Conservation (phyloP, 2,888 invertebrate species). For the Polyploca ridens region DNA sequence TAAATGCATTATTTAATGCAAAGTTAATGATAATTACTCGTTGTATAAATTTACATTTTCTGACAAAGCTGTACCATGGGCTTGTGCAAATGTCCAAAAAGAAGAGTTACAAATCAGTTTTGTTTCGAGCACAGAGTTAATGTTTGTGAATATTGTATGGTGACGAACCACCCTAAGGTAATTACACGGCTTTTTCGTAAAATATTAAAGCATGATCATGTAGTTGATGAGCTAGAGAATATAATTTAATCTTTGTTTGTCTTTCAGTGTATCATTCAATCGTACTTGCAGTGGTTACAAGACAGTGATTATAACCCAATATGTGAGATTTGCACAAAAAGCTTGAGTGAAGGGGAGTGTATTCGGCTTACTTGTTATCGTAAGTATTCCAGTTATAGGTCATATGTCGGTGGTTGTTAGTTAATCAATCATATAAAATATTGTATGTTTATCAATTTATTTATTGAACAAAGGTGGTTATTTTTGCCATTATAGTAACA, state of each 20-base stretch:
- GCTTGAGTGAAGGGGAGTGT: constrained; percentile 92
- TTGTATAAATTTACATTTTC: constrained; percentile 20
- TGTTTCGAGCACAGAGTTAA: constrained; percentile 99
- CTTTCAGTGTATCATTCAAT: constrained; percentile 98
- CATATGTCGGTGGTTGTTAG: neutral
- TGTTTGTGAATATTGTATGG: constrained; percentile 99
- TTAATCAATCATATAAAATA: neutral
- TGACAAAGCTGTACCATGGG: constrained; percentile 88
- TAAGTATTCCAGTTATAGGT: constrained; percentile 77
- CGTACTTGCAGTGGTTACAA: constrained; percentile 98
- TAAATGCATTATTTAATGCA: constrained; percentile 13
- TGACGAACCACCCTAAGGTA: constrained; percentile 98
- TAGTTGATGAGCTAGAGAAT: neutral
- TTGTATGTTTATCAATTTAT: too few relatives aligned
- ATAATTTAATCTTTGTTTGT: neutral
- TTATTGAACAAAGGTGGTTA: too few relatives aligned
- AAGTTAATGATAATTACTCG: constrained; percentile 19
- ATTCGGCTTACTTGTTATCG: constrained; percentile 97
- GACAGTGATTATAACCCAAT: constrained; percentile 98
- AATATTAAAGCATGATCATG: neutral
- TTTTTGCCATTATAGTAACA: too few relatives aligned
- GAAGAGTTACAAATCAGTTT: constrained; percentile 98
- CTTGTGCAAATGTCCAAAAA: constrained; percentile 98
- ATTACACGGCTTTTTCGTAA: constrained; percentile 28
- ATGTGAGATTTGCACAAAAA: constrained; percentile 94